Percentiles rank a stretch among this genome's conserved stretches.
Conservation (phyloP, 2,797 vertebrate species). For the Varecia variegata region DNA sequence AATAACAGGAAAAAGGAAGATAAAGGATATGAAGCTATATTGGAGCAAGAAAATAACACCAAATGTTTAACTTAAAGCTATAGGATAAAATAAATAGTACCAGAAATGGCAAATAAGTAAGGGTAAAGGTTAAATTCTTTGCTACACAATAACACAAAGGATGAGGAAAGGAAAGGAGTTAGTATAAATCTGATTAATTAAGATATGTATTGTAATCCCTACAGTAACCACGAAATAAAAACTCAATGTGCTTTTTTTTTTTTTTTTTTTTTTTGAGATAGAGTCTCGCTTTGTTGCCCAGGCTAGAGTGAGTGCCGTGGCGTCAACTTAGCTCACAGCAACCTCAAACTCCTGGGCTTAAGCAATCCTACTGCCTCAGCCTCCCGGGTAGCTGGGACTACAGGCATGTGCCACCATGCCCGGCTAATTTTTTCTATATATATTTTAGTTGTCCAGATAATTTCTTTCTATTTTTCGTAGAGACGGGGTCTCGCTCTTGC, state of each 20-base stretch:
- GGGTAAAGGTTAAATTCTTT: background rate
- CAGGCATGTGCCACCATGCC: too few species aligned
- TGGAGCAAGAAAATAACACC: background rate
- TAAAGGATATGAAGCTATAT: background rate
- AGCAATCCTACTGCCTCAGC: too few species aligned
- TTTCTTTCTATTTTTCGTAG: too few species aligned
- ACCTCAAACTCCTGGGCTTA: too few species aligned
- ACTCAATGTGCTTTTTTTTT: background rate
- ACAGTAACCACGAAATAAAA: background rate
- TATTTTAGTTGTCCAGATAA: too few species aligned
- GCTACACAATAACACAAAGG: background rate
- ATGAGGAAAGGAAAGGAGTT: background rate
- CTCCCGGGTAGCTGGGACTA: too few species aligned
- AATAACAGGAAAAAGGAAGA: background rate
- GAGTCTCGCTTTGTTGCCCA: too few species aligned
- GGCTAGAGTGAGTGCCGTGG: too few species aligned
- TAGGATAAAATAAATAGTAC: background rate
- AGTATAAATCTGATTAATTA: background rate
- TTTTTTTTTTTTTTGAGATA: too few species aligned
- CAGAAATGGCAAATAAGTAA: background rate
- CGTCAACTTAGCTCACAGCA: too few species aligned
- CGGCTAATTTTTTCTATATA: too few species aligned
- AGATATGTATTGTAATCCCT: background rate
- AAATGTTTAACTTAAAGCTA: background rate
- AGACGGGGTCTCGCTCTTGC: too few species aligned